Base-by-base conservation (phyloP, 1,140 invertebrate genomes). In the Drosophila simulans region DNA sequence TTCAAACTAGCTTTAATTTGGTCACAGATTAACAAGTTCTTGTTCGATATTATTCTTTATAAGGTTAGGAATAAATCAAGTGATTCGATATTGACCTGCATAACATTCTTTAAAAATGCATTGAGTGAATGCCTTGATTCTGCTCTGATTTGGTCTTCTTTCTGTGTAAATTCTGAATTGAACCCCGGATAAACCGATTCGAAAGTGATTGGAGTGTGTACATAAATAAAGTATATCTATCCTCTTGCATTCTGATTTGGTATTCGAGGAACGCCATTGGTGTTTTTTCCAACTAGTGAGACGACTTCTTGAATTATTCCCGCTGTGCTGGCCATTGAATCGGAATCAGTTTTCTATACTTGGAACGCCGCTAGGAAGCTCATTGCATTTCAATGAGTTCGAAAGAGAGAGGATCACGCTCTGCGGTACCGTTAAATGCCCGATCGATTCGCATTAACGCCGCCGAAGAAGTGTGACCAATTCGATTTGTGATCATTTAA, bases 281-380 rank as follows among this genome's bases (percentile, higher is more conserved):
- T 39, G 66, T 43, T 43, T 37, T 20, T 63, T 63, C 13, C 42
- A 27, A 46, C 12, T 42, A 55, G 4, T 40, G 57, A 27, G 57
- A 27, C 27, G 63, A 46, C 42, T 56, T 56, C 66, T 70, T 69
- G 40, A 54, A 25, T 55, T 70, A 55, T 62, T 15, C 39, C 46
- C 34, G 62, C 54, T 69, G 63, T 46, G 49, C 25, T 60, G 46
- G 25, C 25, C 53, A 40, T 57, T 60, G 64, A 55, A 70, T 70
- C 35, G 64, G 43, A 69, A 70, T 70, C 66, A 31, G 66, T 70
- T 70, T 71, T 70, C 65, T 57, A 62, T 62, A 71, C 68, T 57
- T 70, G 64, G 68, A 71, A 70, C 51, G 10, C 10, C 40, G 13
- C 17, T 8, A 31, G 31, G 48, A 55, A 69, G 51, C 52, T 17